Evolutionary conservation across 2,113 vertebrate genomes (phyloP).

Genomic region (Lepisosteus osseus): DNA sequence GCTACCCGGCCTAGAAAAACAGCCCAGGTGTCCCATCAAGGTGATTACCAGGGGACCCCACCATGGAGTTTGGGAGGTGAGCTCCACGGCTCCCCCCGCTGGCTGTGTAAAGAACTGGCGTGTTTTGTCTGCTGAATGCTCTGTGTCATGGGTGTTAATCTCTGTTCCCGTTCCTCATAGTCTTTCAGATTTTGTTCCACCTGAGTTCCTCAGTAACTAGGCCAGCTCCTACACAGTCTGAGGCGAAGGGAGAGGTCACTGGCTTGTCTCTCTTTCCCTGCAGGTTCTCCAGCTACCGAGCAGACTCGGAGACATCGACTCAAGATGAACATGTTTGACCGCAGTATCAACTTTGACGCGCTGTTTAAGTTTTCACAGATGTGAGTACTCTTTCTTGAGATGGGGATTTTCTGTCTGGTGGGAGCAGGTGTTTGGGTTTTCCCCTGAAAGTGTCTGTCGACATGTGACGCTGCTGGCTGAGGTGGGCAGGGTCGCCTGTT

Average conservation of each 20-base stretch:
- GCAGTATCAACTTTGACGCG: slow-evolving; percentile 85
- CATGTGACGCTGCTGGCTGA: too few species aligned
- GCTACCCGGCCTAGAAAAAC: too few species aligned
- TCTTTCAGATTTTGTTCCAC: not conserved
- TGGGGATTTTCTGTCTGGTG: not conserved
- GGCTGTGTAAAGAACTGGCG: too few species aligned
- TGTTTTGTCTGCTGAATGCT: too few species aligned
- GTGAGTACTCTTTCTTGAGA: slow-evolving; percentile 58
- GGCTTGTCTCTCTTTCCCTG: not conserved
- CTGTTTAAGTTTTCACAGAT: slow-evolving; percentile 93
- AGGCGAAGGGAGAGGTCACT: not conserved
- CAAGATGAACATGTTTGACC: slow-evolving; percentile 89
- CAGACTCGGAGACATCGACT: not conserved
- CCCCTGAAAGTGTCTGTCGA: not conserved
- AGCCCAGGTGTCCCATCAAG: too few species aligned
- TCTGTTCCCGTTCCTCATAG: too few species aligned
- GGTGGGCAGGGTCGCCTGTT: not conserved
- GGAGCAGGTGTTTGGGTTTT: not conserved
- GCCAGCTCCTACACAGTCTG: not conserved
- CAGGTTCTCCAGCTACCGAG: slow-evolving; percentile 3
- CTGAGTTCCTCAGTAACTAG: not conserved
- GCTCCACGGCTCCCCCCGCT: too few species aligned
- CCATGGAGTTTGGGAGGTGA: too few species aligned
- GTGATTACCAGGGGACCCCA: too few species aligned
- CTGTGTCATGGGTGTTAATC: too few species aligned